phyloP scores from a whole-genome alignment of 2,113 vertebrate species.

The Atrichornis clamosus region DNA sequence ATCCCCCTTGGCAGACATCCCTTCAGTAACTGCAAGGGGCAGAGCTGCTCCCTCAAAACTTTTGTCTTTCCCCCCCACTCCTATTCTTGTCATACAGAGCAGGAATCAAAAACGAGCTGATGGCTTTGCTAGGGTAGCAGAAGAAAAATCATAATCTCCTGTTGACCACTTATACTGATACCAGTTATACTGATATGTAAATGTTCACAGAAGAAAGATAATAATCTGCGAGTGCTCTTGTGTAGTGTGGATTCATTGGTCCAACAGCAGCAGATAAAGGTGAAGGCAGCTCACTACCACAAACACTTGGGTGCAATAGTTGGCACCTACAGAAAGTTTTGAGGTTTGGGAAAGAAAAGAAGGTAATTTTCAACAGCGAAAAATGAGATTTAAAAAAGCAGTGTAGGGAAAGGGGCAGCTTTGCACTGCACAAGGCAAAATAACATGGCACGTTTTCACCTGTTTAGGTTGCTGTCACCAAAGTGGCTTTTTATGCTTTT shows the following conservation, averaged over 20 bases:
- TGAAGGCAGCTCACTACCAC: not conserved
- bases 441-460: not conserved
- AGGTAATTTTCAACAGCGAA: not conserved
- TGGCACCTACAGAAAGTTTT: not conserved
- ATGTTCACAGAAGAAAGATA: not conserved
- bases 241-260: not conserved
- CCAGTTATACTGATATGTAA: not conserved
- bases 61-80: not conserved
- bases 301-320: rapidly evolving
- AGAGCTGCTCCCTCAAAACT: not conserved
- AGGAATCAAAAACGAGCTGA: rapidly evolving
- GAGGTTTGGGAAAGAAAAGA: not conserved
- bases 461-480: not conserved
- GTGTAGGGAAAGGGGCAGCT: rapidly evolving
- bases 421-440: not conserved
- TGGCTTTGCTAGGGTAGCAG: not conserved
- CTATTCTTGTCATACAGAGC: not conserved
- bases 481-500: not conserved
- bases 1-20: rapidly evolving
- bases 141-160: not conserved
- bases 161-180: not conserved
- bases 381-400: not conserved
- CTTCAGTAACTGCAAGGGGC: not conserved
- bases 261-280: not conserved
- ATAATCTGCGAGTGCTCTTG: not conserved